Base-by-base conservation (phyloP, 2,888 invertebrate species). In the Zhuqinia jingwanae region DNA sequence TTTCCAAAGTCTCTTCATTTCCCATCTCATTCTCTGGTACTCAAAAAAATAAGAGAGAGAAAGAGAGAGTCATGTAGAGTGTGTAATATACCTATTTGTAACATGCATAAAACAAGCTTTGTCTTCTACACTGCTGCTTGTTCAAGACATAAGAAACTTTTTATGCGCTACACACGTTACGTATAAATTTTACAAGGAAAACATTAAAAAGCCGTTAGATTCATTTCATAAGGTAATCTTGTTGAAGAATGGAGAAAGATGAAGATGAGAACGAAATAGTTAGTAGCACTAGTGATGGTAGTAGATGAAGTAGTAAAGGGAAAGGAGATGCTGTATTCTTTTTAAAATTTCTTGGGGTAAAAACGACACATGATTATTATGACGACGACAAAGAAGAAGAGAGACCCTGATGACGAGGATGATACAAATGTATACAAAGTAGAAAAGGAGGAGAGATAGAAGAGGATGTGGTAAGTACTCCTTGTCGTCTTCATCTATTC, bases 181-280 rank as follows among this genome's bases (percentile, higher is more conserved):
- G n/a, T 17, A 73, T 73, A 50, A 50, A 50, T 50, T 50, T 82
- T 60, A 75, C 73, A 80, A 80, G 75, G 60, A 84, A 78, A 78
- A 70, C 84, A 84, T 84, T 84, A 84, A 84, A 83, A 84, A 68
- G 84, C 84, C 77, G 84, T 84, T 84, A 84, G 77, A 70, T 77
- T 84, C 68, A 45, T 68, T 84, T 84, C 70, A 56, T 53, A 77
- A 70, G 65, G 77, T 84, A 84, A 84, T 77, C 84, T 78, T 58
- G 84, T 84, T 84, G 50, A 76, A 76, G 53, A 60, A n/a, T 17
- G 47, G 20, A 30, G n/a, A 10, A 63, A 11, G 70, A 47, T 22
- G 50, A 73, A 27, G 27, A 25, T 47, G 5, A 36, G 36, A n/a
- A n/a, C n/a, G n/a, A n/a, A n/a, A n/a, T n/a, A n/a, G n/a, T n/a